Conservation (phyloP, 2,888 invertebrate species). For the Calliopum simillimum region DNA sequence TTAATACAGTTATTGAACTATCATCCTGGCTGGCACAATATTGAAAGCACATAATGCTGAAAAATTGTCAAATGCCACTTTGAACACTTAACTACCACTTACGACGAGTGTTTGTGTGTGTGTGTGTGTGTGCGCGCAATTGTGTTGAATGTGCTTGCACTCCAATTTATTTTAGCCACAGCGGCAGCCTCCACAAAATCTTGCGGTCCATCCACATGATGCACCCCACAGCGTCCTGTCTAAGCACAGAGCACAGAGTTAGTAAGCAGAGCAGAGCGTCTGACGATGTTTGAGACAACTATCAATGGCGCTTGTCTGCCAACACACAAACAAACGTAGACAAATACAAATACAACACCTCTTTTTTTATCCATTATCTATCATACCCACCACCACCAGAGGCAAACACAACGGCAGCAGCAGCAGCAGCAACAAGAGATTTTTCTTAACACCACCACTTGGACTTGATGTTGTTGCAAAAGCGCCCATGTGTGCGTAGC, state of each 20-base stretch:
- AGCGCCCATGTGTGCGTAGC: constrained; percentile 22
- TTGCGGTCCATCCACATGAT: background rate
- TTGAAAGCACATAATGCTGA: too few relatives aligned
- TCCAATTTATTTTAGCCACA: too few relatives aligned
- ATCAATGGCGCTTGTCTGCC: constrained; percentile 22
- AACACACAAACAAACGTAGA: background rate
- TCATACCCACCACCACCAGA: background rate
- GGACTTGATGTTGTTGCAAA: background rate
- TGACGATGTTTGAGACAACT: background rate
- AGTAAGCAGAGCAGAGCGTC: background rate
- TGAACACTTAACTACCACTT: too few relatives aligned
- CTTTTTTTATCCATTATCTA: too few relatives aligned
- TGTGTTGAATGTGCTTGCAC: too few relatives aligned
- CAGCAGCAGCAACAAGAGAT: constrained; percentile 12
- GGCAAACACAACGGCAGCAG: constrained; percentile 1
- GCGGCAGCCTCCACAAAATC: constrained; percentile 24
- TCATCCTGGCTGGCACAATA: too few relatives aligned
- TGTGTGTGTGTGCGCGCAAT: too few relatives aligned
- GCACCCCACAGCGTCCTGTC: constrained; percentile 19
- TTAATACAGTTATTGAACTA: too few relatives aligned
- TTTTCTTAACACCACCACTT: constrained; percentile 11
- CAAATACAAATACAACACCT: background rate
- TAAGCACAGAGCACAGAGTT: background rate
- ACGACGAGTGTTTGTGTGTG: too few relatives aligned
- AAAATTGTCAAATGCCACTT: too few relatives aligned